phyloP scores from a whole-genome alignment of 2,888 invertebrate genomes.

The Aphrophora alni region DNA sequence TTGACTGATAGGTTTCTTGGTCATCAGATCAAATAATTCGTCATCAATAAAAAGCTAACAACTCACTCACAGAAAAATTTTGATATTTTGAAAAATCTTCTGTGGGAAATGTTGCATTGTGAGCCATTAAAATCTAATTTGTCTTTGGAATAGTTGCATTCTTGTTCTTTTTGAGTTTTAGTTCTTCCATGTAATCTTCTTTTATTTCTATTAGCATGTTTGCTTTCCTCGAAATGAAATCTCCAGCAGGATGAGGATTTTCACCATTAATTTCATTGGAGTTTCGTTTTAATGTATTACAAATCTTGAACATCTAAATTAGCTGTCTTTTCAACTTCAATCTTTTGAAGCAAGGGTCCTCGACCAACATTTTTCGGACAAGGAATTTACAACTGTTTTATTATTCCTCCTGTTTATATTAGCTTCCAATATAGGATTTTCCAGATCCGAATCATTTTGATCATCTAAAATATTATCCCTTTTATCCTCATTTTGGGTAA shows the following conservation, averaged over 20 bases:
- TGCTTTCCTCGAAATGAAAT: slow-evolving; percentile 27
- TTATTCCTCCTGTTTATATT: too few relatives aligned
- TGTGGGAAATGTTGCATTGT: slow-evolving; percentile 28
- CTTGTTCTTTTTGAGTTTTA: slow-evolving; percentile 19
- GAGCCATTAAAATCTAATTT: slow-evolving; percentile 19
- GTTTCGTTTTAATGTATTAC: background rate
- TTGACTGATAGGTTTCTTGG: too few relatives aligned
- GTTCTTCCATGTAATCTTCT: slow-evolving; percentile 12
- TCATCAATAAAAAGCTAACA: too few relatives aligned
- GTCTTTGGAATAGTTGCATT: background rate
- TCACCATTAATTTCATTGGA: background rate
- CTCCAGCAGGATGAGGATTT: slow-evolving; percentile 16
- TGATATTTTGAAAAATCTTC: slow-evolving; percentile 39
- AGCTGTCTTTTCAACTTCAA: background rate
- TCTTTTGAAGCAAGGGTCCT: too few relatives aligned
- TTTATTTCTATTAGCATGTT: slow-evolving; percentile 18
- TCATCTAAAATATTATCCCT: slow-evolving; percentile 4
- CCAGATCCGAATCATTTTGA: background rate
- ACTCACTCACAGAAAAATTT: slow-evolving; percentile 30
- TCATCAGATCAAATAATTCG: too few relatives aligned
- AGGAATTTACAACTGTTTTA: too few relatives aligned
- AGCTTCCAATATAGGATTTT: too few relatives aligned
- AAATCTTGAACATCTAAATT: slow-evolving; percentile 1
- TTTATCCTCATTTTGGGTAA: slow-evolving; percentile 18
- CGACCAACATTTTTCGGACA: too few relatives aligned